Base-by-base conservation (phyloP, 2,113 vertebrate genomes). In the Takifugu flavidus region DNA sequence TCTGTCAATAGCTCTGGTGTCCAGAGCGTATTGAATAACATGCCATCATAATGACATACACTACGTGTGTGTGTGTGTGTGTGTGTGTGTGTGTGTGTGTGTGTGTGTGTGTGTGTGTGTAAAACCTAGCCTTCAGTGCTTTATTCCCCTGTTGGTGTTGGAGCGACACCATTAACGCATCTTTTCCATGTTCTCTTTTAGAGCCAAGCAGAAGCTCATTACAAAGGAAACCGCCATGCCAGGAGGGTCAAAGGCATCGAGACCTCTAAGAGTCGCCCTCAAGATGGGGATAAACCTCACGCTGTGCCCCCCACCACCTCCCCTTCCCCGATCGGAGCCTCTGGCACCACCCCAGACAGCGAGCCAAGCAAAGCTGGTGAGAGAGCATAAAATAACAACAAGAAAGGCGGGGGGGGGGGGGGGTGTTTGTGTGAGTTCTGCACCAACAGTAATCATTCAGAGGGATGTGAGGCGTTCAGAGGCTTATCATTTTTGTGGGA, bases 141-240 rank as follows among this genome's bases (percentile, higher is more conserved):
- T 72, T 65, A 56, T 77, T 71, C 55, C 59, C 70, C 55, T 74
- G 53, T 57, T 65, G 62, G 31, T 62, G 15, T 47, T 14, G 3
- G 25, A 66, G 25, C 34, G 29, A 10, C 57, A 39, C 31, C 34
- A n/a, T 66, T n/a, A 67, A 53, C 42, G 3, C 56, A 8, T 31
- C 27, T 53, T 60, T 46, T 27, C 2, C 2, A 0, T 61, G 39
- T 71, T 20, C 20, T 20, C 20, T 20, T 20, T 25, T 69, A 95
- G 95, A 96, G 91, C 87, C 95, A 97, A 85, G 95, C 95, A 31
- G 95, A 96, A 80, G 93, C 95, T 4, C 95, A 97, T 83, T 97
- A 96, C 90, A 96, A 95, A 85, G 95, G 95, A 13, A 96, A 96
- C 72, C 93, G 95, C 10, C 95, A 97, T 27, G 95, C 95, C 64